Base-by-base conservation (phyloP, 2,113 vertebrate species). In the Motacilla tschutschensis region DNA sequence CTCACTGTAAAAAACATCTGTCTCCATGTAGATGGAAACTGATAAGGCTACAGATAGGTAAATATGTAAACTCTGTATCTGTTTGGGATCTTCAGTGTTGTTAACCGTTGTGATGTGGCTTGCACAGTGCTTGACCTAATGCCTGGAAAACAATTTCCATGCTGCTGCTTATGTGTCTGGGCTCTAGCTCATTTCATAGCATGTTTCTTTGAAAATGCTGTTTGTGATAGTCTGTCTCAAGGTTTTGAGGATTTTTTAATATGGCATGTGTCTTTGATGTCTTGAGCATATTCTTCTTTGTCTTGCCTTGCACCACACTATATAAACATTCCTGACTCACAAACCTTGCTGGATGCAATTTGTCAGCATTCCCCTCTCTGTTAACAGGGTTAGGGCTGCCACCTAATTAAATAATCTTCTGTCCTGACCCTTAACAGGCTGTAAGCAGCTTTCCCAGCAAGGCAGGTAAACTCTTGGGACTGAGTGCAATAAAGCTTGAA, bases 361-460 rank as follows among this genome's bases (percentile, higher is more conserved):
- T 55, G 16, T 35, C 8, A 92, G 46, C 41, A 40, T 85, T 93
- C 22, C 48, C 10, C 33, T 73, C 29, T 69, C 66, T 76, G 46
- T 66, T 89, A 91, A 92, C 47, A 65, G 60, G 59, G 48, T 72
- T 46, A 82, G 38, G 41, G 59, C 71, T 90, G 79, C 38, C 47
- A 59, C 75, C 40, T 94, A 90, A 94, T 94, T 88, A 91, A 92
- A 65, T 93, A 93, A 95, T 94, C 93, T 88, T 87, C 85, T 88
- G 44, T 64, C 80, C 47, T 93, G 89, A 92, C 77, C 60, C 84
- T 90, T 88, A 62, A 36, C 72, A 87, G 79, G 22, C 81, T 50
- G 11, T 96, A 95, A 95, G 94, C 81, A 87, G 87, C 87, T 95
- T 94, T 85, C 86, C 55, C 29, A 77, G 70, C 76, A 87, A 90